Evolutionary conservation across 1,140 invertebrate species (phyloP).

Genomic region (Choristoneura fumiferana): DNA sequence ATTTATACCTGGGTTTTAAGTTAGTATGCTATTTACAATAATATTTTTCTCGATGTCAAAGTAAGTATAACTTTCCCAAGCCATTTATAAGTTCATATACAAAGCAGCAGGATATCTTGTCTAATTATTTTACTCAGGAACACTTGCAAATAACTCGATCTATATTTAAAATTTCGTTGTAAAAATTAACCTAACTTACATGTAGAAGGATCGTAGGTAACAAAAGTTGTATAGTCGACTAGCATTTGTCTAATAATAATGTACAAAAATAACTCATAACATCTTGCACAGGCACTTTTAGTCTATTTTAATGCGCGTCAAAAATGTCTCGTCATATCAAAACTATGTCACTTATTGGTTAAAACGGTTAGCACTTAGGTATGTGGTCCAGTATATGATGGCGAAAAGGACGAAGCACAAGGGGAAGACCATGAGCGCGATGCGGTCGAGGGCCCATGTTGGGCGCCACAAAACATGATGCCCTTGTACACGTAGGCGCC

Average conservation of each 20-base stretch:
- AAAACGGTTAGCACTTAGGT: conserved; percentile 76
- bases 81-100: no score
- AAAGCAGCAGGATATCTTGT: no score
- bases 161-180: conserved; percentile 8
- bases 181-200: conserved; percentile 17
- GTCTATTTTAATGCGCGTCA: conserved; percentile 22
- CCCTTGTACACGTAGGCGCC: conserved; percentile 69
- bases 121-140: conserved; percentile 8
- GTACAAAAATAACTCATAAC: conserved; percentile 17
- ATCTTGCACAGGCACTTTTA: conserved; percentile 34
- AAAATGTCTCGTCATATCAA: conserved; percentile 4
- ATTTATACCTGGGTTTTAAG: no score
- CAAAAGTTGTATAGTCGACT: conserved; percentile 33
- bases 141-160: conserved; percentile 8
- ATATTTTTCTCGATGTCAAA: no score
- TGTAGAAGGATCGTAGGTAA: conserved; percentile 20
- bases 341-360: conserved; percentile 48
- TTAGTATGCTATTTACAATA: no score
- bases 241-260: conserved; percentile 60
- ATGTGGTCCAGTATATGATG: conserved; percentile 85
- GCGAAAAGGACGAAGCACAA: conserved; percentile 84
- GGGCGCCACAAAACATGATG: conserved; percentile 80
- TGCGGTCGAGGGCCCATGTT: conserved; percentile 79
- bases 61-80: no score
- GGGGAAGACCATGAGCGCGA: conserved; percentile 84